phyloP scores from a whole-genome alignment of 2,888 invertebrate genomes.

The Aphelenchoides bicaudatus region DNA sequence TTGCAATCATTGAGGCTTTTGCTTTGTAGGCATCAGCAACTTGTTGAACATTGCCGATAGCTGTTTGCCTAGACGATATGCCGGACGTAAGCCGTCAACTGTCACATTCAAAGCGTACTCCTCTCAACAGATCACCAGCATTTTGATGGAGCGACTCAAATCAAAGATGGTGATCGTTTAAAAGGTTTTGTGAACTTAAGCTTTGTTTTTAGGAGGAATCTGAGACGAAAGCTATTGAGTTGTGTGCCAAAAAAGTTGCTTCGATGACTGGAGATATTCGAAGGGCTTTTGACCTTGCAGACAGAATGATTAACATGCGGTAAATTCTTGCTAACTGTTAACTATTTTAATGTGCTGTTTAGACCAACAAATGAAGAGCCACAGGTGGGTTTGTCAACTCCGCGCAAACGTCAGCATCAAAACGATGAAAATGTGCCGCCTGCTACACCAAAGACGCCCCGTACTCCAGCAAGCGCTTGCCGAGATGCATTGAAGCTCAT shows the following conservation, averaged over 20 bases:
- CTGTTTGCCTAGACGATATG: conserved; percentile 78
- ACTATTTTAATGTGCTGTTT: background rate
- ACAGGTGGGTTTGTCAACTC: background rate
- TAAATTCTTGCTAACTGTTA: conserved; percentile 11
- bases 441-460: conserved; percentile 4
- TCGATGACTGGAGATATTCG: conserved; percentile 90
- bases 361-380: background rate
- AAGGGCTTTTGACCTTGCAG: conserved; percentile 71
- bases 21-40: conserved; percentile 73
- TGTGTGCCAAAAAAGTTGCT: conserved; percentile 89
- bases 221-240: conserved; percentile 79
- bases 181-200: conserved; percentile 2
- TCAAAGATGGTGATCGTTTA: background rate
- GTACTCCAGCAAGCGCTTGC: conserved; percentile 28
- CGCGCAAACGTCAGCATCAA: conserved; percentile 28
- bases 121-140: conserved; percentile 80
- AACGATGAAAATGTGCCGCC: background rate
- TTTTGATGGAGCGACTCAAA: conserved; percentile 61
- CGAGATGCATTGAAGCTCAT: conserved; percentile 45
- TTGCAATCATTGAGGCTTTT: background rate
- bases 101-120: conserved; percentile 89
- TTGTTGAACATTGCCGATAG: conserved; percentile 89
- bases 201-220: conserved; percentile 60
- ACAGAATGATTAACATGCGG: conserved; percentile 13
- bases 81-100: conserved; percentile 67